A percentile compares a stretch with the other conserved stretches of the same genome.
phyloP scores from a whole-genome alignment of 2,888 invertebrate genomes.

The Orthosia gothica region DNA sequence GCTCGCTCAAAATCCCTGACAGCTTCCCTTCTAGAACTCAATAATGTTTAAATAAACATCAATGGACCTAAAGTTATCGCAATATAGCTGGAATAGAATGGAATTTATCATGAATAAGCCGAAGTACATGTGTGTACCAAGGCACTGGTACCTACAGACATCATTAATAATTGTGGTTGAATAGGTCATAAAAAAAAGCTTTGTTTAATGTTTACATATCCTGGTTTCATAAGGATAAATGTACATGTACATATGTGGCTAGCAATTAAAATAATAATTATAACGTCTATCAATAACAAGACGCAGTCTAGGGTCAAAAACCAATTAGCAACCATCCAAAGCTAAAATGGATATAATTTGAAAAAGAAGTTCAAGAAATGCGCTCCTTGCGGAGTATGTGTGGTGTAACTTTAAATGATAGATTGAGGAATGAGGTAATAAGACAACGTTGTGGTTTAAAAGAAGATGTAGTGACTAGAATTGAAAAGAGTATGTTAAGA shows the following conservation, averaged over 20 bases:
- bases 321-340: no score
- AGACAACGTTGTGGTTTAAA: no score
- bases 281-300: background rate
- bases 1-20: no score
- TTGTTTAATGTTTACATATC: conserved; percentile 11
- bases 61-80: conserved; percentile 23
- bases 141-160: background rate
- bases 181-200: conserved; percentile 7
- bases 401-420: no score
- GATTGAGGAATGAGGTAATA: no score
- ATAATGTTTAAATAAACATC: conserved; percentile 16
- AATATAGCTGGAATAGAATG: conserved; percentile 1
- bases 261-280: background rate
- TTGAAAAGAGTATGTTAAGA: no score
- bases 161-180: conserved; percentile 14
- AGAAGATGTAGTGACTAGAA: no score
- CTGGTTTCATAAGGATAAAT: conserved; percentile 20
- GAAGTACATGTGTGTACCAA: no score
- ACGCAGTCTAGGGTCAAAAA: no score
- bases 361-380: no score
- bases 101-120: conserved; percentile 38
- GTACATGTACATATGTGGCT: background rate
- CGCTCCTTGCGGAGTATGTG: no score
- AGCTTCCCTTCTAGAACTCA: background rate
- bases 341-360: no score